Base-by-base conservation (phyloP, 2,888 invertebrate genomes). In the Tetragonisca angustula region DNA sequence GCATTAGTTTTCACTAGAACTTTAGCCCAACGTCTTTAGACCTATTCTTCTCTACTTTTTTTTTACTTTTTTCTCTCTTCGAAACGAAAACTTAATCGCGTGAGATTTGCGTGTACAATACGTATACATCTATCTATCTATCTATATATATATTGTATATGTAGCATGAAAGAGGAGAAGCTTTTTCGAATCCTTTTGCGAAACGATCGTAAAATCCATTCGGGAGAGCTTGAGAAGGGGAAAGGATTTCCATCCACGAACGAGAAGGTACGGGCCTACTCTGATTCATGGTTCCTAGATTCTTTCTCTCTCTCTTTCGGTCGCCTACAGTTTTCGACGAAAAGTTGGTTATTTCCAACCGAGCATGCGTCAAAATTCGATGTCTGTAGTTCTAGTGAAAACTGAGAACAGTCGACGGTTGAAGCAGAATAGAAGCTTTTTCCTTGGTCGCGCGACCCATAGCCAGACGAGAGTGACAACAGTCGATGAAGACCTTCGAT, bases 1-100 rank as follows among this genome's bases (percentile, higher is more conserved):
- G 86, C 79, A 86, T 90, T 91, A 91, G 91, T 92, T 92, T 93
- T 92, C 92, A 93, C 92, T 92, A 91, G 91, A 91, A 92, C 89
- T 88, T 43, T 90, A 89, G 88, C 73, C 81, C 72, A 79, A 86
- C 78, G 79, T 89, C 85, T 81, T 79, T 88, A 88, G 87, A 84
- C 76, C 72, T 79, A 71, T 84, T 83, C 64, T 21, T 65, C 17
- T 74, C 21, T 13, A 32, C n/a, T 62, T 3, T 27, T 9, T 27
- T 62, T 59, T 56, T 43, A 19, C 32, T 50, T 85, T 77, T 59
- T 32, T 27, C 4, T 32, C 36, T 69, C 43, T 56, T 71, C 50
- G 50, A 27, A 69, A 65, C 65, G 56, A 69, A 32, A 62, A 80
- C 64, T 59, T 65, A 67, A 81, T 50, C 54, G 61, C 76, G 75